A percentile compares a stretch with the other conserved stretches of the same genome.
Conservation (phyloP, 35 echinoderm and acorn worm genomes). For the Apostichopus parvimensis region DNA sequence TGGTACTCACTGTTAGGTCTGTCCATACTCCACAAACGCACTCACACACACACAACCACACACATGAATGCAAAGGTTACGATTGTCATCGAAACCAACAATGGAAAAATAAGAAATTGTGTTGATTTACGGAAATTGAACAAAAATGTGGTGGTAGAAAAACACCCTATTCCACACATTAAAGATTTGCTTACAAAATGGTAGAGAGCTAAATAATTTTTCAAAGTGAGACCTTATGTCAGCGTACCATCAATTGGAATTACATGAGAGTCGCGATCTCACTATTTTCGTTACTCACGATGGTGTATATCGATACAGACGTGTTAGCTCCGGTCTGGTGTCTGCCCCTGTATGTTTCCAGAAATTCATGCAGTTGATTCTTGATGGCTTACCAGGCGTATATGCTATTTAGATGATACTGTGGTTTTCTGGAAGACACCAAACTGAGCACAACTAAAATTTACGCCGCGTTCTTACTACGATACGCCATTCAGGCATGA, state of each 20-base stretch:
- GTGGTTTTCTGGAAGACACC: conserved; percentile 49
- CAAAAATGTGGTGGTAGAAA: conserved; percentile 31
- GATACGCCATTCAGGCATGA: conserved; percentile 46
- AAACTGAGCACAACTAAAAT: conserved; percentile 50
- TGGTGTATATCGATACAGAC: conserved; percentile 45
- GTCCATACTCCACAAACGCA: too few species aligned
- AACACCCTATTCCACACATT: conserved; percentile 54
- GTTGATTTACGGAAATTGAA: conserved; percentile 47
- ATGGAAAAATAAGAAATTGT: conserved; percentile 48
- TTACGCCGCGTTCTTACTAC: conserved; percentile 35
- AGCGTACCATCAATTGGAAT: conserved; percentile 44
- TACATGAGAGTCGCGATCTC: conserved; percentile 50
- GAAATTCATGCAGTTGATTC: conserved; percentile 37
- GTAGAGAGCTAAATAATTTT: conserved; percentile 4
- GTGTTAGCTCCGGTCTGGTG: conserved; percentile 55
- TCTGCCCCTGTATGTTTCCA: conserved; percentile 49
- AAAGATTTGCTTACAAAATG: conserved; percentile 38
- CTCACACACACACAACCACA: too few species aligned
- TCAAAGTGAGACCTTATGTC: conserved; percentile 26
- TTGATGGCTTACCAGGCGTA: conserved; percentile 51
- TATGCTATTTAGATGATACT: background rate
- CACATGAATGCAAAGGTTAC: too few species aligned
- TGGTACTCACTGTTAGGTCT: too few species aligned
- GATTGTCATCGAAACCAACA: background rate
- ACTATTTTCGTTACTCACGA: conserved; percentile 67